Evolutionary conservation across 2,888 invertebrate genomes (phyloP).

Genomic region (Yponomeuta plumbellus): DNA sequence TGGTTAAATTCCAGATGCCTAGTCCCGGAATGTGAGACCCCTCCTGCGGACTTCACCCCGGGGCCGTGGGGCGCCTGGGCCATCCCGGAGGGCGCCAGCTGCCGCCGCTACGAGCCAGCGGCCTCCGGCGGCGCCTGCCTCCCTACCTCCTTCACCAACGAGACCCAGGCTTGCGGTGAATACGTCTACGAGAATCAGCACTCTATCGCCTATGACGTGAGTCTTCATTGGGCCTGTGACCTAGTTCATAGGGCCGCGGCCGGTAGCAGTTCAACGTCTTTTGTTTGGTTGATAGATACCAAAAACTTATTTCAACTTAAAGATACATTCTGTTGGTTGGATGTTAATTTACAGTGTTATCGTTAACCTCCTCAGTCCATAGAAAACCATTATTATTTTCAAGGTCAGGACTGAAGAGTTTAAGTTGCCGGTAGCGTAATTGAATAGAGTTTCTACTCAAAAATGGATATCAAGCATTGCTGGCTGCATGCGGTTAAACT

Average conservation of each 20-base stretch:
- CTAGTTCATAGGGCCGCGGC: not conserved
- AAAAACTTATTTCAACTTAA: too few relatives aligned
- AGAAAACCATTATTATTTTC: too few relatives aligned
- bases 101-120: slow-evolving; percentile 36
- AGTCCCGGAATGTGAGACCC: slow-evolving; percentile 61
- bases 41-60: slow-evolving; percentile 38
- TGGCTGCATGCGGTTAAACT: too few relatives aligned
- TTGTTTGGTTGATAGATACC: too few relatives aligned
- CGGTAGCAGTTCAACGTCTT: too few relatives aligned
- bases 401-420: too few relatives aligned
- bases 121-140: slow-evolving; percentile 38
- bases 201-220: slow-evolving; percentile 59
- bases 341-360: too few relatives aligned
- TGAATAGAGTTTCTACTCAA: too few relatives aligned
- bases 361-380: too few relatives aligned
- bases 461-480: too few relatives aligned
- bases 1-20: slow-evolving; percentile 44
- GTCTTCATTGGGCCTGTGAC: not conserved
- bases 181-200: slow-evolving; percentile 55
- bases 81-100: slow-evolving; percentile 44
- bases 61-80: slow-evolving; percentile 55
- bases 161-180: slow-evolving; percentile 41
- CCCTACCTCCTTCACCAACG: slow-evolving; percentile 43
- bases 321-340: too few relatives aligned
- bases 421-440: too few relatives aligned